Conservation (phyloP, 2,888 invertebrate species). For the Apodemia hepburni region DNA sequence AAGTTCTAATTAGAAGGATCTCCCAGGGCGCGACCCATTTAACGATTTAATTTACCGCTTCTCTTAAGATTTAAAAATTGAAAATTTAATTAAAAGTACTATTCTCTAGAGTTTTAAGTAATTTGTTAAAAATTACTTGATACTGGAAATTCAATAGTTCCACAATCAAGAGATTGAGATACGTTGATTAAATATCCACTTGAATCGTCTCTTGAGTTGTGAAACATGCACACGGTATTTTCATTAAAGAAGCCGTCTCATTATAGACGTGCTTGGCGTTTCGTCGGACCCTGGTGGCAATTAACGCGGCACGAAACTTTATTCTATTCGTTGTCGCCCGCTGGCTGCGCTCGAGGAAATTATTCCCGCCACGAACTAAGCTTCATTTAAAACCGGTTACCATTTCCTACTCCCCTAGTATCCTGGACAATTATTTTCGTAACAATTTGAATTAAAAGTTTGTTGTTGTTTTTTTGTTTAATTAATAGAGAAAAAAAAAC, state of each 20-base stretch:
- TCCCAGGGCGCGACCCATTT: neutral
- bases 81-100: conserved; percentile 6
- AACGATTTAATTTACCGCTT: neutral
- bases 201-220: conserved; percentile 44
- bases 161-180: conserved; percentile 10
- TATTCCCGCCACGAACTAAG: conserved; percentile 52
- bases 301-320: conserved; percentile 67
- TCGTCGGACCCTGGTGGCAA: conserved; percentile 57
- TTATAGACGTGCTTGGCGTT: conserved; percentile 62
- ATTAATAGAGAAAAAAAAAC: no score
- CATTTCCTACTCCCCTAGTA: conserved; percentile 38
- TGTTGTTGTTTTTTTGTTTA: conserved; percentile 15
- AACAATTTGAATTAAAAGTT: conserved; percentile 9
- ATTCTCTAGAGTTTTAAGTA: conserved; percentile 22
- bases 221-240: conserved; percentile 60
- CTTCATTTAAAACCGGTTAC: conserved; percentile 45
- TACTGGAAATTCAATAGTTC: conserved; percentile 20
- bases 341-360: conserved; percentile 45
- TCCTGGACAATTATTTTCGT: conserved; percentile 25
- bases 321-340: conserved; percentile 56
- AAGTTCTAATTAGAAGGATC: neutral
- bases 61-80: neutral
- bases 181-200: conserved; percentile 36
- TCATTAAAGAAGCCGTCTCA: conserved; percentile 74
- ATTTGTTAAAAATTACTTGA: conserved; percentile 31